phyloP scores from a whole-genome alignment of 2,888 invertebrate species.

The Drosophila subsilvestris region DNA sequence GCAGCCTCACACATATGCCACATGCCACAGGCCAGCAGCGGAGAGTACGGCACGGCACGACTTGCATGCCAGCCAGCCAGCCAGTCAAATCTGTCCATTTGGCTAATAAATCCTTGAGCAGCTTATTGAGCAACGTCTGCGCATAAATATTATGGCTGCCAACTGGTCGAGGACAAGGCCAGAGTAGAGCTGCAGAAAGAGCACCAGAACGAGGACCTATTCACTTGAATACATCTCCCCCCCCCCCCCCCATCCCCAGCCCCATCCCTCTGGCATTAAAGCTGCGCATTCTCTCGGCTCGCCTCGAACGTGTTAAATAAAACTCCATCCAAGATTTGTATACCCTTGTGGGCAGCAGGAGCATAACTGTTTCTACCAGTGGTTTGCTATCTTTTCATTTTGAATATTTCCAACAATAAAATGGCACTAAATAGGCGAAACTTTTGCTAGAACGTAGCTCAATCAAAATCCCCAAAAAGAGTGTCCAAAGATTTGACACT shows the following conservation, averaged over 20 bases:
- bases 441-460: no score
- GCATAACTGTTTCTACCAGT: background rate
- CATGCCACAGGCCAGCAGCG: constrained; percentile 50
- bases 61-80: constrained; percentile 67
- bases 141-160: constrained; percentile 77
- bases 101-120: constrained; percentile 84
- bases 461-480: no score
- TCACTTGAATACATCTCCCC: constrained; percentile 53
- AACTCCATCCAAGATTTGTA: constrained; percentile 45
- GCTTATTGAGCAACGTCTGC: constrained; percentile 81
- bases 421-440: background rate
- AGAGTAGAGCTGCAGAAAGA: background rate
- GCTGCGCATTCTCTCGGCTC: constrained; percentile 35
- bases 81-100: constrained; percentile 84
- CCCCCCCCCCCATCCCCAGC: background rate
- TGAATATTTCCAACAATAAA: background rate
- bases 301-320: constrained; percentile 76
- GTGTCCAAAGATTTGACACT: background rate
- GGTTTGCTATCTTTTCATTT: background rate
- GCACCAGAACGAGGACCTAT: constrained; percentile 37
- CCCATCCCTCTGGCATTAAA: constrained; percentile 36
- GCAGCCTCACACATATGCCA: constrained; percentile 65
- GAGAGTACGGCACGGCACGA: background rate
- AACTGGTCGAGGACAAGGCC: constrained; percentile 53
- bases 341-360: background rate